Base-by-base conservation (phyloP, 1,140 invertebrate genomes). In the Chrysopa pallens region DNA sequence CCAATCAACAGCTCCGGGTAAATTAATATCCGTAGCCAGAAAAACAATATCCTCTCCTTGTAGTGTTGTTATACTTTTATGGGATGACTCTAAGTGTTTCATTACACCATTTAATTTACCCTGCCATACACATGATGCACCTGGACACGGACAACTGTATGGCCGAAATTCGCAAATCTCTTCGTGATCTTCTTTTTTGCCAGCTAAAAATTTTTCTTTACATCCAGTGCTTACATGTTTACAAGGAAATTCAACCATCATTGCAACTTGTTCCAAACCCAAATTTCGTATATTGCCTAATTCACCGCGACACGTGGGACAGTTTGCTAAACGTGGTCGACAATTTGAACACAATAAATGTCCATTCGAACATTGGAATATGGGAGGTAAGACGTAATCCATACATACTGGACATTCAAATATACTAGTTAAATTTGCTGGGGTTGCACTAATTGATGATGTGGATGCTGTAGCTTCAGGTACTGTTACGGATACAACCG, bases 331-430 rank as follows among this genome's bases (percentile, higher is more conserved):
- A 66, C 98, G 98, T 36, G 91, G 90, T 52, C 94, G 72, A 67
- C 96, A 99, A 55, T 80, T 86, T 36, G 89, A 85, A 68, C 96
- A 99, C 46, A 88, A 82, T 44, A 89, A 67, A 62, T 89, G 84
- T 31, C 85, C 85, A 54, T 82, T 86, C 59, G 85, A 84, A 60
- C 84, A 89, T 61, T 89, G 84, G 55, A 86, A 65, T 50, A 89
- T 95, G 12, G 96, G 96, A 43, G 95, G 95, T 53, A 98, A 69
- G 45, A 98, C 95, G 75, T 97, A 98, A 65, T 99, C 96, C 65
- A 98, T 97, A 65, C 96, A 99, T 40, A 99, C 96, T 8, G 96
- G 95, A 67, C 95, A 99, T 63, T 99, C 95, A 66, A 99, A 99
- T 13, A 97, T 68, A 45, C 85, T 90, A 31, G 92, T 90, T 54